phyloP scores from a whole-genome alignment of 1,140 invertebrate genomes.

The Scaptomyza pallida region DNA sequence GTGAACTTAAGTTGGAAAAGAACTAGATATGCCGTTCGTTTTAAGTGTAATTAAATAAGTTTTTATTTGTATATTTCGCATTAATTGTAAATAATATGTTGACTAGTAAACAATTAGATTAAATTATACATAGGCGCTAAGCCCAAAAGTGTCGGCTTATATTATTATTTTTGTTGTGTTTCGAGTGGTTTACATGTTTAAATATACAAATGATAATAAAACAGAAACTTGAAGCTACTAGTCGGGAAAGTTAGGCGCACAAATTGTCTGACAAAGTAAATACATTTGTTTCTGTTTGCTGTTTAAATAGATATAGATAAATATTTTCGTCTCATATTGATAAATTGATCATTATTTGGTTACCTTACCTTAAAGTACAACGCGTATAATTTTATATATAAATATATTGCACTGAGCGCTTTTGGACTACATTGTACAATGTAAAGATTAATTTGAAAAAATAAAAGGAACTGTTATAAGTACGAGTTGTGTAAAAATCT shows the following conservation, averaged over 20 bases:
- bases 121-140: constrained; percentile 45
- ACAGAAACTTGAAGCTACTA: background rate
- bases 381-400: too few relatives aligned
- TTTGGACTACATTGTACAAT: constrained; percentile 18
- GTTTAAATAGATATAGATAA: background rate
- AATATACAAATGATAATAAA: constrained; percentile 1
- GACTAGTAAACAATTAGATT: constrained; percentile 76
- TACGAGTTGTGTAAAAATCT: constrained; percentile 32
- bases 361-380: background rate
- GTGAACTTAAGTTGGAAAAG: constrained; percentile 72
- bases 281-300: background rate
- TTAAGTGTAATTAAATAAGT: constrained; percentile 66
- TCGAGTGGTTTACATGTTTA: constrained; percentile 18
- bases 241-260: constrained; percentile 1
- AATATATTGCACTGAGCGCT: constrained; percentile 43
- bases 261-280: background rate
- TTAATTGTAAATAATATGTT: constrained; percentile 81
- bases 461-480: constrained; percentile 21
- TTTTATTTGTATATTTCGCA: constrained; percentile 67
- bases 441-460: constrained; percentile 5
- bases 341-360: background rate
- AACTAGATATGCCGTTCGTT: constrained; percentile 42
- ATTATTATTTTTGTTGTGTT: constrained; percentile 20
- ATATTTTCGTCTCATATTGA: background rate
- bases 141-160: constrained; percentile 31